Evolutionary conservation across 2,888 invertebrate species (phyloP), one percentile per base, ranked within the genome.

Genomic region (Drosophila neotestacea): DNA sequence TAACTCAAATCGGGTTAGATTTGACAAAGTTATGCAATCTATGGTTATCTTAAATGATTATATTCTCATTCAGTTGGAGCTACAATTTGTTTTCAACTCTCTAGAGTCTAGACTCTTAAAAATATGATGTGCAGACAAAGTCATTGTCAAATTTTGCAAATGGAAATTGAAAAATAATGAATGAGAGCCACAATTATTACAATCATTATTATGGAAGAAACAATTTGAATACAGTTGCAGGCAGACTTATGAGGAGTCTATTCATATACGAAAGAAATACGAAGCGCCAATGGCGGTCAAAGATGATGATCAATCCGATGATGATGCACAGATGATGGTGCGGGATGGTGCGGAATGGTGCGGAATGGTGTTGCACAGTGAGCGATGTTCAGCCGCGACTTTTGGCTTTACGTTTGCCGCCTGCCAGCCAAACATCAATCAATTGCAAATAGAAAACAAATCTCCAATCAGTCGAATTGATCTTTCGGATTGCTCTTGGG

Each of bases 361-460:
- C 13, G 30, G 32, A 22, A 22, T 66, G 47, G n/a, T 55, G 55
- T 10, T 32, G 48, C 56, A 71, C 46, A 72, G 61, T 72, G 47
- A 70, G 32, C 51, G 34, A 66, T 73, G 76, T 78, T 66, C 76
- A 78, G 76, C 39, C 62, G 74, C 70, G 78, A 71, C 59, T 82
- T 73, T 79, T 42, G 76, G 70, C 77, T 85, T 77, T 67, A 16
- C 34, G 46, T 42, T 65, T 66, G 73, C 67, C 77, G 70, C 63
- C 55, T 44, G 66, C 58, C 76, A 67, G 70, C 56, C 59, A 71
- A 68, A 58, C 83, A 84, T 87, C 85, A 77, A 84, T 84, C 83
- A 87, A 77, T 85, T 77, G 80, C 80, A 79, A 83, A 87, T 85
- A 82, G 83, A 84, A 87, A 84, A 85, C 83, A 85, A 87, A 86